phyloP scores from a whole-genome alignment of 1,140 invertebrate genomes.

The Globodera ellingtonae region DNA sequence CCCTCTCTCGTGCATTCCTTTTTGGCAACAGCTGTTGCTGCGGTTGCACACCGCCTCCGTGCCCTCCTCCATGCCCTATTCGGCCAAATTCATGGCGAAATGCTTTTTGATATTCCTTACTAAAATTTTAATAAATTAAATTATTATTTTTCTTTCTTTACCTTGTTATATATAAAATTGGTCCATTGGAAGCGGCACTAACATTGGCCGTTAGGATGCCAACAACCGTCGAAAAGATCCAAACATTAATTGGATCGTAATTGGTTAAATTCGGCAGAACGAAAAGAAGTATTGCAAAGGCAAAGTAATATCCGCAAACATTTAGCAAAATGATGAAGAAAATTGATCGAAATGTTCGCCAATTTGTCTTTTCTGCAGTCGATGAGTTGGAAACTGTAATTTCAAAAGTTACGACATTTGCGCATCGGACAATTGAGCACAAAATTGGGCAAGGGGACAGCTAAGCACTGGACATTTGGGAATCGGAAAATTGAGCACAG shows the following conservation, averaged over 20 bases:
- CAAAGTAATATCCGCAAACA: slow-evolving; percentile 18
- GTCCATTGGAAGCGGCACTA: slow-evolving; percentile 7
- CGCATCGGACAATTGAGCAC: not conserved
- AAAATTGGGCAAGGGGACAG: too few species aligned
- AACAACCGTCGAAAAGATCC: not conserved
- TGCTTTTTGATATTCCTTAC: slow-evolving; percentile 1
- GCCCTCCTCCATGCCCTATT: too few species aligned
- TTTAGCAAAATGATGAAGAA: slow-evolving; percentile 11
- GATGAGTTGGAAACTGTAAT: not conserved
- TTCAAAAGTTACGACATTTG: not conserved
- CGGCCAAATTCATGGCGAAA: not conserved
- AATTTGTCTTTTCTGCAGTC: not conserved
- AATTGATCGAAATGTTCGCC: slow-evolving; percentile 12
- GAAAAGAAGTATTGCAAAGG: not conserved
- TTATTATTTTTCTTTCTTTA: not conserved
- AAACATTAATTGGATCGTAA: not conserved
- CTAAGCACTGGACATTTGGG: too few species aligned
- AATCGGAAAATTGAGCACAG: too few species aligned
- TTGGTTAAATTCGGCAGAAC: not conserved
- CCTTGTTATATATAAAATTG: slow-evolving; percentile 7
- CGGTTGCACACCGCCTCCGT: too few species aligned
- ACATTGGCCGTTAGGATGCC: not conserved
- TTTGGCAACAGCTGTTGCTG: too few species aligned
- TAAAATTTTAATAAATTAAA: not conserved
- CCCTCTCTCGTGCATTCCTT: too few species aligned